Conservation (phyloP, 2,888 invertebrate genomes). For the Ctena decussata region DNA sequence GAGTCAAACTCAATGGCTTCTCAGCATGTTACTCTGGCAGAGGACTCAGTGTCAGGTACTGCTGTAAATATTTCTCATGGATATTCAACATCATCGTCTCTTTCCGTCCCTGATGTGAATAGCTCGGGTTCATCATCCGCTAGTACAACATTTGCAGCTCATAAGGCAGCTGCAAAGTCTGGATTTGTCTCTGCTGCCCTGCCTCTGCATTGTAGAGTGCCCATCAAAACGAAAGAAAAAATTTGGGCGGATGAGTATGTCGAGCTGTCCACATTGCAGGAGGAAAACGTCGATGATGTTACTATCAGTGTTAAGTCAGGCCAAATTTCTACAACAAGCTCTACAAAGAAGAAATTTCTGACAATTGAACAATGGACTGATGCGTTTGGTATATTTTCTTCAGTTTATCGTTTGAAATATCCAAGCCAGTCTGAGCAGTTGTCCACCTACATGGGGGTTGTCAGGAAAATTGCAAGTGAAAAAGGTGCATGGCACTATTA, state of each 20-base stretch:
- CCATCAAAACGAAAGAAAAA: neutral
- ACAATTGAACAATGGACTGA: neutral
- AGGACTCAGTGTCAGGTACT: neutral
- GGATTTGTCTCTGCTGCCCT: neutral
- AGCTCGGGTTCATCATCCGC: neutral
- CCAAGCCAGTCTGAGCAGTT: neutral
- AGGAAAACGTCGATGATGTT: neutral
- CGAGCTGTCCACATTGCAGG: neutral
- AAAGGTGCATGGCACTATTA: neutral
- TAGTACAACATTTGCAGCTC: neutral
- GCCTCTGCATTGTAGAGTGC: neutral
- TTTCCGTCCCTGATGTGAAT: neutral
- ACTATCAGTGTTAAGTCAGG: neutral
- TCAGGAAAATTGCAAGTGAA: neutral
- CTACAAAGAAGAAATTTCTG: neutral
- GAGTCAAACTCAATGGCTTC: neutral
- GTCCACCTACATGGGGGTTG: neutral
- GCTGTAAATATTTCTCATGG: neutral
- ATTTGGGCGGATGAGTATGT: neutral
- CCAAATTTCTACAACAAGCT: neutral
- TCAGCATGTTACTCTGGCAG: neutral
- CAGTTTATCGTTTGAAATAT: neutral
- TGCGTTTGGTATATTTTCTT: neutral
- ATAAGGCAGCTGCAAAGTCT: neutral
- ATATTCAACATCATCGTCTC: neutral